Evolutionary conservation across 1,140 invertebrate species (phyloP).

Genomic region (Aphelenchoides avenae): DNA sequence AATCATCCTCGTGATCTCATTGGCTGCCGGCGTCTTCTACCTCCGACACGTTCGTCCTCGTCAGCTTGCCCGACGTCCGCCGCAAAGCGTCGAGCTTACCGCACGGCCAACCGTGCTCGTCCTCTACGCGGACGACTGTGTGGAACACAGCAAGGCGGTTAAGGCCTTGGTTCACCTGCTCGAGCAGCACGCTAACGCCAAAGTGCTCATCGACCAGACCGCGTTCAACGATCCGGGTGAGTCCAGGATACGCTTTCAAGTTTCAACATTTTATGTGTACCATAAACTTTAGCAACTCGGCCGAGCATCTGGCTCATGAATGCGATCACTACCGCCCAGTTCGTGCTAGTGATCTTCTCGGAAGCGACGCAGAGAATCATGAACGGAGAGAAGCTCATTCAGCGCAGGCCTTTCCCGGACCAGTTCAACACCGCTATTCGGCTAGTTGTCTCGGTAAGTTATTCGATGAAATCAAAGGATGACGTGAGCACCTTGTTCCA

Average conservation of each 20-base stretch:
- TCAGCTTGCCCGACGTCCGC: slow-evolving; percentile 16
- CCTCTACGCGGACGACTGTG: slow-evolving; percentile 53
- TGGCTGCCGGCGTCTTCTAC: slow-evolving; percentile 17
- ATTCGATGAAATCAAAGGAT: too few species aligned
- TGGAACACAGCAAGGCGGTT: slow-evolving; percentile 30
- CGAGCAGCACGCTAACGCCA: slow-evolving; percentile 26
- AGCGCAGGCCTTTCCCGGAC: slow-evolving; percentile 46
- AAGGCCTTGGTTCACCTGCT: slow-evolving; percentile 35
- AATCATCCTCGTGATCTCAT: slow-evolving; percentile 12
- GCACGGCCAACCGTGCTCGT: slow-evolving; percentile 40
- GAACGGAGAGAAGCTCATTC: slow-evolving; percentile 25
- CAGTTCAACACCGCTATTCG: slow-evolving; percentile 42
- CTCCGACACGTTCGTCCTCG: slow-evolving; percentile 14
- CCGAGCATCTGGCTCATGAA: slow-evolving; percentile 36
- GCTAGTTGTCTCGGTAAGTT: slow-evolving; percentile 30
- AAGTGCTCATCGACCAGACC: slow-evolving; percentile 34
- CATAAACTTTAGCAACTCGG: slow-evolving; percentile 15
- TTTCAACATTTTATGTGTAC: slow-evolving; percentile 7
- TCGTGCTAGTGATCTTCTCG: slow-evolving; percentile 44
- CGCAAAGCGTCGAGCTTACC: slow-evolving; percentile 26
- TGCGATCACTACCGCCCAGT: slow-evolving; percentile 23
- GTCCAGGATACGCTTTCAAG: background rate
- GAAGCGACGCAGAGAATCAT: slow-evolving; percentile 20
- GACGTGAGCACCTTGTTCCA: background rate
- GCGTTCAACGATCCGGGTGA: slow-evolving; percentile 28